Conservation (phyloP, 2,113 vertebrate genomes). For the Myrmophylax atrothorax region DNA sequence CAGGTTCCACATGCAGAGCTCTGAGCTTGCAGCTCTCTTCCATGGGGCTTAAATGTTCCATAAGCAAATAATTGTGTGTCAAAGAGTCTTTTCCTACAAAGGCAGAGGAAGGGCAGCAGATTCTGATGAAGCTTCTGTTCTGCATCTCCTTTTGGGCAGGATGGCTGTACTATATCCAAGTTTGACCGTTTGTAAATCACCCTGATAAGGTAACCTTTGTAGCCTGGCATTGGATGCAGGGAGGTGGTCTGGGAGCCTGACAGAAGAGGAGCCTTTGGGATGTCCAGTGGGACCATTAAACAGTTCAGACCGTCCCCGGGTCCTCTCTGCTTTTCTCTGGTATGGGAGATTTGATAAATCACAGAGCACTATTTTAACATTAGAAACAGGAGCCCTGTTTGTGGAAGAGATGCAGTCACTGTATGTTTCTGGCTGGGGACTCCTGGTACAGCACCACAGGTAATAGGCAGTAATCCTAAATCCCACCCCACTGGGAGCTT, state of each 20-base stretch:
- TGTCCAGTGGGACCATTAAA: background rate
- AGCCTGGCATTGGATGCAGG: background rate
- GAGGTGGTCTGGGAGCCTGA: background rate
- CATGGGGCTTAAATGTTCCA: background rate
- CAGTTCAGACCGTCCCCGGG: background rate
- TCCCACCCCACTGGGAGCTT: background rate
- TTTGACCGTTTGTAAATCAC: slow-evolving; percentile 29
- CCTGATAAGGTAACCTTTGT: slow-evolving; percentile 45
- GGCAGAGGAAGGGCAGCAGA: background rate
- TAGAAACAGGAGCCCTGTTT: background rate
- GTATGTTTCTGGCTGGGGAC: background rate
- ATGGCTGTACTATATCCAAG: slow-evolving; percentile 18
- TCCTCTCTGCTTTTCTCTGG: background rate
- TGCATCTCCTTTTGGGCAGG: background rate
- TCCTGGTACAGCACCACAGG: background rate
- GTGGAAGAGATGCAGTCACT: background rate
- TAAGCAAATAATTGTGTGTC: background rate
- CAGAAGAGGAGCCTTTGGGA: background rate
- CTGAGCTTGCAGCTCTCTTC: background rate
- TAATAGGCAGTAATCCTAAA: background rate
- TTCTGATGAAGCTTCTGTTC: slow-evolving; percentile 7
- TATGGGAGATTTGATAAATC: background rate
- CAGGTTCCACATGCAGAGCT: background rate
- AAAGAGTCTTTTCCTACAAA: background rate
- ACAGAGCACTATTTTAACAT: background rate